Evolutionary conservation across 2,888 invertebrate genomes (phyloP).

Genomic region (Congeria kusceri): DNA sequence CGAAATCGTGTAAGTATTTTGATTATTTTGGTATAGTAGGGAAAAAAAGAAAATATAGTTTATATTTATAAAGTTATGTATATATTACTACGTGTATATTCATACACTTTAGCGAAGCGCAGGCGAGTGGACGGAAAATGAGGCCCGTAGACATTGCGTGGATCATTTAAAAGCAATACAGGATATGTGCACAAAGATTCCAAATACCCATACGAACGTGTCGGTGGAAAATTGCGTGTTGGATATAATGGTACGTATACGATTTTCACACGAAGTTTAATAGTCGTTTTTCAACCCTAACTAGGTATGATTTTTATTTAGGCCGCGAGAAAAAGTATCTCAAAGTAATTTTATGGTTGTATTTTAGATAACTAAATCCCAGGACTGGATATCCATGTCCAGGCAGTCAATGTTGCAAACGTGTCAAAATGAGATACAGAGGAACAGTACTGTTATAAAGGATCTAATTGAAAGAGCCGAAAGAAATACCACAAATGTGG

Average conservation of each 20-base stretch:
- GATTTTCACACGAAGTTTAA: too few species aligned
- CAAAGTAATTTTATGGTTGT: neutral
- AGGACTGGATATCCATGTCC: slow-evolving; percentile 20
- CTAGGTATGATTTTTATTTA: too few species aligned
- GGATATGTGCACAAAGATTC: slow-evolving; percentile 16
- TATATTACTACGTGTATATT: neutral
- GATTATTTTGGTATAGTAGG: too few species aligned
- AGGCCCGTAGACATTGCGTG: neutral
- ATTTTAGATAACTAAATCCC: slow-evolving; percentile 18
- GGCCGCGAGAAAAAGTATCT: neutral
- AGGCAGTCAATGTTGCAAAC: slow-evolving; percentile 40
- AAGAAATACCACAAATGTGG: neutral
- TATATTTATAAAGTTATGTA: too few species aligned
- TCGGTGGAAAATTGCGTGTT: slow-evolving; percentile 28
- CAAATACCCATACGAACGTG: slow-evolving; percentile 34
- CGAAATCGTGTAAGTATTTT: too few species aligned
- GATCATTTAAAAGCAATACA: slow-evolving; percentile 2
- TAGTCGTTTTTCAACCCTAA: too few species aligned
- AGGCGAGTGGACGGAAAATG: too few species aligned
- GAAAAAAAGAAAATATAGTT: too few species aligned
- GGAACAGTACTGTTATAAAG: slow-evolving; percentile 32
- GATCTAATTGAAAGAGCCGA: slow-evolving; percentile 14
- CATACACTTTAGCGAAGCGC: neutral
- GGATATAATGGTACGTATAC: slow-evolving; percentile 20
- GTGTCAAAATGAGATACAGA: slow-evolving; percentile 26